Conservation (phyloP, 2,797 vertebrate genomes). For the Enteromius viviparus region DNA sequence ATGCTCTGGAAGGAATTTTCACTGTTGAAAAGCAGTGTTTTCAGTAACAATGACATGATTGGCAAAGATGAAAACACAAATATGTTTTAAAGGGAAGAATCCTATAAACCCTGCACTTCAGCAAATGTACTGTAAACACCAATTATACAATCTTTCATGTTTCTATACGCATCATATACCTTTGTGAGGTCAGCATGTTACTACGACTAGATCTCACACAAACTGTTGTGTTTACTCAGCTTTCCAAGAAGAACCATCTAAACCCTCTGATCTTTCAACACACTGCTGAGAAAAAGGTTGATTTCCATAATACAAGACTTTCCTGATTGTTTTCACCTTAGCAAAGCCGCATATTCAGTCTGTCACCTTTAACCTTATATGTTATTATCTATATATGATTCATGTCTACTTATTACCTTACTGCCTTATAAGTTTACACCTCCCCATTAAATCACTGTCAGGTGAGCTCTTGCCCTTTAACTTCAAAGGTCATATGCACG, state of each 20-base stretch:
- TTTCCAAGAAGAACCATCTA: neutral
- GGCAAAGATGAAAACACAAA: neutral
- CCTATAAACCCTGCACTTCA: neutral
- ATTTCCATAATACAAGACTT: neutral
- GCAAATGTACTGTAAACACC: constrained; percentile 28
- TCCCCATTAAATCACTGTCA: neutral
- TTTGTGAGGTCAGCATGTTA: neutral
- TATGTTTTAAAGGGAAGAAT: neutral
- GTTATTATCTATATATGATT: constrained; percentile 22
- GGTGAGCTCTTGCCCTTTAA: constrained; percentile 5
- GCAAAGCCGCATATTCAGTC: neutral
- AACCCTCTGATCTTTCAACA: neutral
- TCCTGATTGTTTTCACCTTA: neutral
- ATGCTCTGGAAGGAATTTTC: neutral
- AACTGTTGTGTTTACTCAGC: neutral
- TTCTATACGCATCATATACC: neutral
- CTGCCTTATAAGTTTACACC: neutral
- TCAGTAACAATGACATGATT: constrained; percentile 9
- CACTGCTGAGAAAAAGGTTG: neutral
- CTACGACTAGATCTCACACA: constrained; percentile 1
- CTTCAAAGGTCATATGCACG: neutral
- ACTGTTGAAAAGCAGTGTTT: neutral
- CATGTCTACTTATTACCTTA: neutral
- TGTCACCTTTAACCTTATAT: neutral
- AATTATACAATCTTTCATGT: neutral